Base-by-base conservation (phyloP, 2,888 invertebrate species). In the Unio pictorum region DNA sequence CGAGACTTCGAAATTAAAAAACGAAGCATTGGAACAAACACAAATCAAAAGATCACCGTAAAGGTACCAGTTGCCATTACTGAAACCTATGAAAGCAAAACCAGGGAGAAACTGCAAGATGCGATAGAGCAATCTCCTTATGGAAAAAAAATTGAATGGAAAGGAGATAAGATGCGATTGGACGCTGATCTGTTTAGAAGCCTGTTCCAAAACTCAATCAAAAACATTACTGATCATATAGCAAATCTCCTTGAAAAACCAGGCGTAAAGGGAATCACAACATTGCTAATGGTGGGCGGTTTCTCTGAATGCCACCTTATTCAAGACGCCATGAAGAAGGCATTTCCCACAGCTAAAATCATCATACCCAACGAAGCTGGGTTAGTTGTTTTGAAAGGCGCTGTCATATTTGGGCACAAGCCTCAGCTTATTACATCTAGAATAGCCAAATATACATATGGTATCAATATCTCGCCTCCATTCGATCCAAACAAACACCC, bases 261-360 rank as follows among this genome's bases (percentile, higher is more conserved):
- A 15, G 54, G 57, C 17, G 66, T 74, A 0, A 61, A 69, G 59
- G 75, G 70, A 15, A 72, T 71, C 15, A 66, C 70, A 30, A 69
- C 71, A 8, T 76, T 79, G 54, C 58, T 79, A 56, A 72, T 80
- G 73, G 78, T 80, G 0, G 80, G 80, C 3, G 77, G 77, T 8
- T 80, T 77, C 71, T 75, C 78, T 7, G 80, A 78, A 61, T 76
- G 74, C 0, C 67, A 62, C 3, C 69, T 78, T 67, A 26, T 78
- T 18, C 76, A 77, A 57, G 66, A 75, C 64, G 72, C 70, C 8
- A 66, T 80, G 0, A 67, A 56, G 56, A 68, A 67, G 54, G 64
- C 68, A 3, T 72, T 80, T 11, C 69, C 71, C 0, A 45, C 69
- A 18, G 45, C 64, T 7, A 73, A 71, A 60, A 61, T 80, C 4